Percentiles rank a stretch among this genome's conserved stretches.
phyloP scores from a whole-genome alignment of 2,797 vertebrate genomes.

The Microctenopoma lineatum region DNA sequence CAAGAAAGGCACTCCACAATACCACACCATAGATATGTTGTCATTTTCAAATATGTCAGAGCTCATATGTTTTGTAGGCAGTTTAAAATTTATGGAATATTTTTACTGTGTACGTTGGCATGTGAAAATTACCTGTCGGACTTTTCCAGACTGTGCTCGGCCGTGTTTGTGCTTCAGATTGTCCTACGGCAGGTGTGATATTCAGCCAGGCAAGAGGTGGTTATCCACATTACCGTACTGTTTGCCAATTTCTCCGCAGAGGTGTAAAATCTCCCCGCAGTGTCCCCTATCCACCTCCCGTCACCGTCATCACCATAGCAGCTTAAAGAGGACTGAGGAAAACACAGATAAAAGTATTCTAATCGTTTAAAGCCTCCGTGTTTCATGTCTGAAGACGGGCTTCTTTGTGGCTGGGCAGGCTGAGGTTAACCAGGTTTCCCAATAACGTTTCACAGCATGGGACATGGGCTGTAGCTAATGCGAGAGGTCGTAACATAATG shows the following conservation, averaged over 20 bases:
- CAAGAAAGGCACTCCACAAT: slow-evolving; percentile 63
- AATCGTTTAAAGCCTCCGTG: slow-evolving; percentile 26
- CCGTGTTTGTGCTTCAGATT: slow-evolving; percentile 28
- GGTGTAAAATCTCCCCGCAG: slow-evolving; percentile 47
- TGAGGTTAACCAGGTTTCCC: slow-evolving; percentile 21
- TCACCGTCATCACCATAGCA: slow-evolving; percentile 23
- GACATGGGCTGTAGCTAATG: slow-evolving; percentile 28
- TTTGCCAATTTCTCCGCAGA: slow-evolving; percentile 30
- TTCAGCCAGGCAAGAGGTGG: slow-evolving; percentile 41
- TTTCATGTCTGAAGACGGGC: slow-evolving; percentile 13
- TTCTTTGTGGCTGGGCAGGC: slow-evolving; percentile 19
- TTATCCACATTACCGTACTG: slow-evolving; percentile 49
- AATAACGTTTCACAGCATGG: slow-evolving; percentile 47
- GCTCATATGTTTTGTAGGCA: slow-evolving; percentile 35
- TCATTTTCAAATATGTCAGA: slow-evolving; percentile 61
- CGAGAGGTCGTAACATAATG: slow-evolving; percentile 57
- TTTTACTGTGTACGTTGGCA: slow-evolving; percentile 44
- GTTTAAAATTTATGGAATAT: slow-evolving; percentile 31
- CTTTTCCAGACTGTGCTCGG: not conserved
- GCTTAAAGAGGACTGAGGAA: slow-evolving; percentile 3
- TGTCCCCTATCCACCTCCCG: slow-evolving; percentile 23
- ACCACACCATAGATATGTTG: slow-evolving; percentile 39
- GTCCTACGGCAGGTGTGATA: slow-evolving; percentile 52
- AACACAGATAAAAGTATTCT: slow-evolving; percentile 1
- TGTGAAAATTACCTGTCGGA: slow-evolving; percentile 64